Conservation (phyloP, 2,888 invertebrate species). For the Anthophora plumipes region DNA sequence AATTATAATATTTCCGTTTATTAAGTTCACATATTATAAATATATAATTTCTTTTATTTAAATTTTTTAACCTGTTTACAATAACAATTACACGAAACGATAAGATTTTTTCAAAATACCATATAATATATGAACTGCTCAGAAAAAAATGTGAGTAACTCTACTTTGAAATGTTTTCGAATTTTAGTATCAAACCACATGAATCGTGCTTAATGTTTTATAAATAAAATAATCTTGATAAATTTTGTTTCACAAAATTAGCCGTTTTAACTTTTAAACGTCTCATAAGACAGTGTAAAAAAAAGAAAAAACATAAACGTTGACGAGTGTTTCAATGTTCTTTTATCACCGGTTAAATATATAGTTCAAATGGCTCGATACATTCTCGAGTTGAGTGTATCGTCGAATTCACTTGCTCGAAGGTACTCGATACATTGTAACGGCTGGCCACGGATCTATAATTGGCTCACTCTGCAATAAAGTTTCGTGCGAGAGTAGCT, state of each 20-base stretch:
- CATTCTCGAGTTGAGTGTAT: conserved; percentile 58
- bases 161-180: too few relatives aligned
- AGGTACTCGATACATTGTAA: conserved; percentile 77
- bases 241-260: too few relatives aligned
- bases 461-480: conserved; percentile 79
- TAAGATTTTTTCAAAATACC: neutral
- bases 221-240: too few relatives aligned
- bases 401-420: conserved; percentile 64
- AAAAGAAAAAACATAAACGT: conserved; percentile 16
- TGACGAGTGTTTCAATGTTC: conserved; percentile 15
- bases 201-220: too few relatives aligned
- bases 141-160: too few relatives aligned
- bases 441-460: conserved; percentile 74
- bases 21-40: too few relatives aligned
- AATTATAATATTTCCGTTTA: too few relatives aligned
- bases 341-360: conserved; percentile 53
- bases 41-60: neutral
- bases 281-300: neutral
- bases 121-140: too few relatives aligned
- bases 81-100: neutral
- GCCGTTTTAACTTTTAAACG: too few relatives aligned
- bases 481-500: conserved; percentile 75
- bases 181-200: too few relatives aligned
- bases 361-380: conserved; percentile 58
- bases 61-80: neutral